Conservation (phyloP, 1,140 invertebrate species). For the Drosophila lowei region DNA sequence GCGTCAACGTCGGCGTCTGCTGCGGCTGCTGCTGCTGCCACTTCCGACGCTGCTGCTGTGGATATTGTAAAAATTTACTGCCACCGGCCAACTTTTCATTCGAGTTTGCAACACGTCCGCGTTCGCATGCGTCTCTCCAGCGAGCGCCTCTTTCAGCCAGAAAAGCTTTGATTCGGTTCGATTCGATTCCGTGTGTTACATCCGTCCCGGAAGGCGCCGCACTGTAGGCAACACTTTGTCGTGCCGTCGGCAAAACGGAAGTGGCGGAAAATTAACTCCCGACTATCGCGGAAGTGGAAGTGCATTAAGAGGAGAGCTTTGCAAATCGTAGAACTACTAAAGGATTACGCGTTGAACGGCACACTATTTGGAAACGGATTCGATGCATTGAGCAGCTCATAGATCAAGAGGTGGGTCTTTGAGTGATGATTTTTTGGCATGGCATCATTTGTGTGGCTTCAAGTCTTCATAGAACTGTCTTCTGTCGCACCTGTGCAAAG, state of each 20-base stretch:
- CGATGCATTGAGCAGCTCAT: neutral
- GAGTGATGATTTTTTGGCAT: neutral
- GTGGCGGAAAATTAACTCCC: neutral
- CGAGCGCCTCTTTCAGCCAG: slow-evolving; percentile 4
- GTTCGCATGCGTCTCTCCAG: slow-evolving; percentile 53
- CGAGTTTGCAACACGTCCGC: slow-evolving; percentile 71
- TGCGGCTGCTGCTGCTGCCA: slow-evolving; percentile 3
- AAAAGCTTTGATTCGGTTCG: slow-evolving; percentile 15
- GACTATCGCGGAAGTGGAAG: slow-evolving; percentile 11
- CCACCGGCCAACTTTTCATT: slow-evolving; percentile 68
- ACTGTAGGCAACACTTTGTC: slow-evolving; percentile 50
- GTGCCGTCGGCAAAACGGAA: slow-evolving; percentile 46
- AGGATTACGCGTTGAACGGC: slow-evolving; percentile 15
- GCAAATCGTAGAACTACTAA: neutral
- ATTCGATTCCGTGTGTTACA: slow-evolving; percentile 19
- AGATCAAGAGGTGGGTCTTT: slow-evolving; percentile 20
- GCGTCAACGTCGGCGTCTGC: slow-evolving; percentile 31
- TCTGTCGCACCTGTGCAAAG: too few relatives aligned
- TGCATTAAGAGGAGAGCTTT: neutral
- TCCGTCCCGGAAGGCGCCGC: slow-evolving; percentile 34
- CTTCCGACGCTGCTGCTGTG: slow-evolving; percentile 23
- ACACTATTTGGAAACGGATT: neutral
- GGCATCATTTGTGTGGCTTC: too few relatives aligned
- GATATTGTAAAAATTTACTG: slow-evolving; percentile 77
- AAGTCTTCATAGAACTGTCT: too few relatives aligned